Evolutionary conservation across 2,113 vertebrate species (phyloP).

Genomic region (Morone saxatilis): DNA sequence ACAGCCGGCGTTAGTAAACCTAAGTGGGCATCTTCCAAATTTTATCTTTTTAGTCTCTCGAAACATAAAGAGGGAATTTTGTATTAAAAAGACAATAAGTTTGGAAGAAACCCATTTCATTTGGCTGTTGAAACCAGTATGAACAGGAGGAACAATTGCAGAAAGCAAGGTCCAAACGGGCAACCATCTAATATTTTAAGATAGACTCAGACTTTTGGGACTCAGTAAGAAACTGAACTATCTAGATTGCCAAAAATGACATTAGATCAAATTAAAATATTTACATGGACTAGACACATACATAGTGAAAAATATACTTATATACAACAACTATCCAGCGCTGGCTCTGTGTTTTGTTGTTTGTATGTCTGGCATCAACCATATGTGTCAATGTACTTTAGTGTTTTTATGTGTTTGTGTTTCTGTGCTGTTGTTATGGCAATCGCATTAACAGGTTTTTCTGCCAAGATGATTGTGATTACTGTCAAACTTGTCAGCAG

Average conservation of each 20-base stretch:
- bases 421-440: not conserved
- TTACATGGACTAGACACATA: not conserved
- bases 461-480: slow-evolving; percentile 1
- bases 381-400: not conserved
- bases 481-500: not conserved
- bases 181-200: not conserved
- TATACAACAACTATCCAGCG: not conserved
- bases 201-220: not conserved
- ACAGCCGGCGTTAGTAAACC: not conserved
- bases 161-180: not conserved
- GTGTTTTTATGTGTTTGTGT: not conserved
- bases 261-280: too few species aligned
- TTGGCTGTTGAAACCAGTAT: not conserved
- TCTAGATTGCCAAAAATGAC: too few species aligned
- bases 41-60: not conserved
- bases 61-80: not conserved
- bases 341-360: not conserved
- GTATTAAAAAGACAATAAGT: not conserved
- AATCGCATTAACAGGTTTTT: slow-evolving; percentile 1
- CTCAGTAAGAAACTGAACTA: too few species aligned
- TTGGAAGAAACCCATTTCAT: not conserved
- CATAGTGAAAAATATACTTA: not conserved
- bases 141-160: not conserved
- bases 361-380: not conserved
- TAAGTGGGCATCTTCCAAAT: not conserved